Evolutionary conservation across 2,888 invertebrate genomes (phyloP), one percentile per base, ranked within the genome.

Genomic region (Sphecodes monilicornis): DNA sequence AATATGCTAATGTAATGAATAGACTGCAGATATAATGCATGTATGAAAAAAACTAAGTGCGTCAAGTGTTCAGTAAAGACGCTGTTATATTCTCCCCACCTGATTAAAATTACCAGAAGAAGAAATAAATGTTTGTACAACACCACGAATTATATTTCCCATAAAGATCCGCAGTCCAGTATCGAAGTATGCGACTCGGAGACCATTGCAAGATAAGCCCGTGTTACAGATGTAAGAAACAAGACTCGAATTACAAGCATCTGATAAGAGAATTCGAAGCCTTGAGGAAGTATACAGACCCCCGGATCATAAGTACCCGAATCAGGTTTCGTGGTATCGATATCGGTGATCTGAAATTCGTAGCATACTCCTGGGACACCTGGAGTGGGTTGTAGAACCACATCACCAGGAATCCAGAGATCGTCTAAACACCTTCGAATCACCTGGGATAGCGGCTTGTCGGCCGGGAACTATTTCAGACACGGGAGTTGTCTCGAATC

Each of bases 341-440:
- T 66, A 66, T 66, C 22, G 64, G 32, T 32, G 32, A 66, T 66
- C 22, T 66, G 64, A 66, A 66, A 66, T 66, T 66, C 64, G 64
- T 10, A 18, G 64, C 64, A 66, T 66, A 66, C 32, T 32, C 64
- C 64, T 22, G 64, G 64, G 64, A 66, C 64, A 66, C 64, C 22
- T 22, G 32, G 64, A 66, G 64, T 10, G 18, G 64, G 64, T 66
- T 36, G 64, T 66, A 36, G 64, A 32, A 66, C 32, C 32, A 22
- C 64, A 36, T 66, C 64, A 66, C 64, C 64, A 32, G 64, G 32
- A 66, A 66, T 66, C 64, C 64, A 22, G 32, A 36, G 32, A 66
- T 66, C 64, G 32, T 32, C 32, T 66, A 66, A 66, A 66, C 64
- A 66, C 32, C 32, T 66, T 32, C 64, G 64, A 66, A 32, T 66